Evolutionary conservation across 2,888 invertebrate species (phyloP).

Genomic region (Leptopilina myrica): DNA sequence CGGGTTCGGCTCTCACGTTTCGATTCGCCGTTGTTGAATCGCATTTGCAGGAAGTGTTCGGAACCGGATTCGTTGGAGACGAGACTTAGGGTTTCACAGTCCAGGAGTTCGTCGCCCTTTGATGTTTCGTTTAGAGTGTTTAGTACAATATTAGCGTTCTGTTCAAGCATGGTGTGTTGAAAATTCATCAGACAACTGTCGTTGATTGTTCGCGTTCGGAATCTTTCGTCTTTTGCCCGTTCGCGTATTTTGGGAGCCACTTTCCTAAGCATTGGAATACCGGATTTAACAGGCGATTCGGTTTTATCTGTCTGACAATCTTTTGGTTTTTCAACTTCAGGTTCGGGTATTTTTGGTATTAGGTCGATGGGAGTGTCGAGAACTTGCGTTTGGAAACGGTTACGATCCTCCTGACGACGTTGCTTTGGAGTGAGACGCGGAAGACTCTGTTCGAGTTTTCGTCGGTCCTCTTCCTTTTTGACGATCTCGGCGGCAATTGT

Average conservation of each 20-base stretch:
- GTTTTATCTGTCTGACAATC: slow-evolving; percentile 78
- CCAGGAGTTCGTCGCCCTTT: slow-evolving; percentile 77
- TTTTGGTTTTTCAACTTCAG: slow-evolving; percentile 44
- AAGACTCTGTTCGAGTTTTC: slow-evolving; percentile 64
- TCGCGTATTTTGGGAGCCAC: slow-evolving; percentile 62
- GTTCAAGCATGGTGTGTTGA: slow-evolving; percentile 76
- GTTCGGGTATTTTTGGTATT: slow-evolving; percentile 26
- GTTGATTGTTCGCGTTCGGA: slow-evolving; percentile 84
- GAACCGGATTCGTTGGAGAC: slow-evolving; percentile 85
- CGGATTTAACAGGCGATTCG: slow-evolving; percentile 72
- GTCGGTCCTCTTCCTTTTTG: slow-evolving; percentile 72
- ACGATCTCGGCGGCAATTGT: slow-evolving; percentile 84
- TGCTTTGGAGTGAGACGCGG: slow-evolving; percentile 81
- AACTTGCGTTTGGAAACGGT: slow-evolving; percentile 84
- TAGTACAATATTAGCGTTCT: slow-evolving; percentile 80
- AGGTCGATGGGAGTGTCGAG: slow-evolving; percentile 70
- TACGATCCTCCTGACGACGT: slow-evolving; percentile 82
- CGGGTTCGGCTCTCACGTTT: slow-evolving; percentile 25
- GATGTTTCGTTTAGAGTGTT: slow-evolving; percentile 78
- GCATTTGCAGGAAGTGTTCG: slow-evolving; percentile 78
- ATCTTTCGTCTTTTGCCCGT: slow-evolving; percentile 79
- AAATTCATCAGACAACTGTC: slow-evolving; percentile 66
- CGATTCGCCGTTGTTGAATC: slow-evolving; percentile 62
- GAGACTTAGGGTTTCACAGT: slow-evolving; percentile 83
- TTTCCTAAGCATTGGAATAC: slow-evolving; percentile 66